A percentile compares a stretch with the other conserved stretches of the same genome.
phyloP scores from a whole-genome alignment of 92 coral and sea anemone genomes.

The Paramuricea clavata region DNA sequence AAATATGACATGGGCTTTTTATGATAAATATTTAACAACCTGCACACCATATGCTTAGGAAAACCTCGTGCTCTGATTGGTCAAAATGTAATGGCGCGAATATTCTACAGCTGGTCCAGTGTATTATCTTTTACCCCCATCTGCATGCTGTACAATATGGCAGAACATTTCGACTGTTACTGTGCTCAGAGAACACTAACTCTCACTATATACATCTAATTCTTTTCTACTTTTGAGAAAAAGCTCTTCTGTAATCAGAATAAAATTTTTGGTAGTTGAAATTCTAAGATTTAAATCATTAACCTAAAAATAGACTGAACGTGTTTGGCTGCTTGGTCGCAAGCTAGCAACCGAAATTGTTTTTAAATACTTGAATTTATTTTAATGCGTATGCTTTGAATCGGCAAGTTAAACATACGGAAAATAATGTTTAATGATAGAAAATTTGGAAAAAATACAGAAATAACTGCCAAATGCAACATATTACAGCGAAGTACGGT shows the following conservation, averaged over 20 bases:
- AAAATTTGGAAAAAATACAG: not conserved
- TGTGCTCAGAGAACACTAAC: not conserved
- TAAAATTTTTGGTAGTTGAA: not conserved
- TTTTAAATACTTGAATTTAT: not conserved
- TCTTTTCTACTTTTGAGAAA: not conserved
- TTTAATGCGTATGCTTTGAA: not conserved
- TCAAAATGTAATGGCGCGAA: slow-evolving; percentile 40
- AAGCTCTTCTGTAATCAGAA: not conserved
- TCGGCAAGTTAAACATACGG: not conserved
- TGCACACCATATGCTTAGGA: slow-evolving; percentile 45
- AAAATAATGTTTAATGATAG: not conserved
- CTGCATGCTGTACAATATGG: slow-evolving; percentile 16
- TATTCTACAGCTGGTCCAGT: slow-evolving; percentile 34
- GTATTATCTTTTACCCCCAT: slow-evolving; percentile 22
- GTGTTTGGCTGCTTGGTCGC: not conserved
- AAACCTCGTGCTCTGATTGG: slow-evolving; percentile 36
- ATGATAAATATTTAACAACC: slow-evolving; percentile 56
- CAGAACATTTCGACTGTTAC: not conserved
- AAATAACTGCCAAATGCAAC: not conserved
- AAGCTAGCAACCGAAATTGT: not conserved
- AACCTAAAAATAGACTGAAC: not conserved
- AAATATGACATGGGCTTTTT: slow-evolving; percentile 48
- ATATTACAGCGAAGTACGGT: not conserved
- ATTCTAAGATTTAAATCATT: not conserved
- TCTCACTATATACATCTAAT: not conserved